Evolutionary conservation across 2,888 invertebrate genomes (phyloP).

Genomic region (Bimastos eiseni): DNA sequence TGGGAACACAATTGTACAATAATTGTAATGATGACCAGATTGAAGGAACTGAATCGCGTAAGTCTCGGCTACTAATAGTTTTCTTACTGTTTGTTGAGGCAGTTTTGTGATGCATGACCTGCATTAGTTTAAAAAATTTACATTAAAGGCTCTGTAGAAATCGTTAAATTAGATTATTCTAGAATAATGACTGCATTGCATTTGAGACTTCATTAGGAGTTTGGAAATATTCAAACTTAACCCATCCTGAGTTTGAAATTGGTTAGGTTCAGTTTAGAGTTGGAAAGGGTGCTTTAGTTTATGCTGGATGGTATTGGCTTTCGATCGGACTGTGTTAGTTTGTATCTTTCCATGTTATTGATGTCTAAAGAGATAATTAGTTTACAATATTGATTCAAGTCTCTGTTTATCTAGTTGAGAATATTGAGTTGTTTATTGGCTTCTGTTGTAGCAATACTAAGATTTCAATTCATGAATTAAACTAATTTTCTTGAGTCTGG

Average conservation of each 20-base stretch:
- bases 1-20: slow-evolving; percentile 99
- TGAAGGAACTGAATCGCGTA: slow-evolving; percentile 24
- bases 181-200: not conserved
- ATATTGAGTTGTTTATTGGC: not conserved
- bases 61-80: not conserved
- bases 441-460: not conserved
- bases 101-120: not conserved
- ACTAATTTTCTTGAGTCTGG: not conserved
- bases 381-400: not conserved
- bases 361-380: not conserved
- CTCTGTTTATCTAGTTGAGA: not conserved
- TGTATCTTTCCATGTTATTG: not conserved
- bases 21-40: slow-evolving; percentile 75
- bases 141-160: not conserved
- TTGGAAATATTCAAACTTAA: not conserved
- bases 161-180: not conserved
- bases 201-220: not conserved
- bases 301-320: not conserved
- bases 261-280: not conserved
- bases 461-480: not conserved
- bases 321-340: not conserved
- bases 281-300: not conserved
- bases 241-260: not conserved
- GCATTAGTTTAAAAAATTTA: not conserved
- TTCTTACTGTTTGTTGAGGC: too few species aligned